Evolutionary conservation across 2,113 vertebrate genomes (phyloP), one percentile per base, ranked within the genome.

Genomic region (Baryphthengus martii): DNA sequence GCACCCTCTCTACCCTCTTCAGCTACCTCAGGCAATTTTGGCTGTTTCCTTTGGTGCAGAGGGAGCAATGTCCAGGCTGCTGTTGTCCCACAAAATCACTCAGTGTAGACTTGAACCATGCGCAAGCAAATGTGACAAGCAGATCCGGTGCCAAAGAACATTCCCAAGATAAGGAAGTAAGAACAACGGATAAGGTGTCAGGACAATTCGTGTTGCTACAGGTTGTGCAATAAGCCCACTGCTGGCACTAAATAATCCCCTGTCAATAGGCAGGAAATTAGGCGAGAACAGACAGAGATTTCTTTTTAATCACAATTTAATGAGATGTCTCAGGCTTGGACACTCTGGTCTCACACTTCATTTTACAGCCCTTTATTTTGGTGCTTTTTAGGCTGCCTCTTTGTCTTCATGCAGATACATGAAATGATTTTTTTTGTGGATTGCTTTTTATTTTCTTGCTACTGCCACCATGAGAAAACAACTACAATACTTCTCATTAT

Each of bases 301-400:
- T 88, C 73, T 83, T 78, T 55, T 83, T 74, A 90, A 91, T 76
- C 91, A 79, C 65, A 76, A 6, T 75, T 68, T 91, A 86, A 89
- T 81, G 83, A 87, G 67, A 70, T 66, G 61, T 25, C 71, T 72
- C 40, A 35, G 81, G 50, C 39, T 81, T 73, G 79, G 63, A 62
- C 2, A 3, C n/a, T 75, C 63, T 77, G 67, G 63, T 89, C 61
- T 58, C 0, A 0, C 7, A 37, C 39, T 90, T 80, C 3, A 2
- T 70, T 89, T 61, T 79, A 58, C 44, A 76, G 58, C 35, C 40
- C 37, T 89, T 84, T 73, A 19, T 42, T 81, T 31, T 25, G 2
- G 4, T 63, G 45, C 12, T 85, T 78, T 93, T 91, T 70, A 89
- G 71, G 50, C 20, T 37, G 29, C 20, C 4, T 35, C 70, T 96